Evolutionary conservation across 2,888 invertebrate species (phyloP).

Genomic region (Hetaerina titia): DNA sequence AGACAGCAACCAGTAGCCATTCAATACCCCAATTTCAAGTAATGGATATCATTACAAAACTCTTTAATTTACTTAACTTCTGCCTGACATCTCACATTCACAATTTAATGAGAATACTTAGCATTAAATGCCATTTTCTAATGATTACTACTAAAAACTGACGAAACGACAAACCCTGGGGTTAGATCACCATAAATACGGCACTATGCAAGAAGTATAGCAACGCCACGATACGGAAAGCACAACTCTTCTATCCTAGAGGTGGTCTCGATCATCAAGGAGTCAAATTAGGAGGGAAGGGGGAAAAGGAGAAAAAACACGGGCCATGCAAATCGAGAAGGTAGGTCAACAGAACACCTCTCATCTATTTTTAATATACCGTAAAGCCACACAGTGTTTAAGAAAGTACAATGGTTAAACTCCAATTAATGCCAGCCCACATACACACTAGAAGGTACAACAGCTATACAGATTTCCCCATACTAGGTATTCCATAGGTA

Average conservation of each 20-base stretch:
- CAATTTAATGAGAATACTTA: not conserved
- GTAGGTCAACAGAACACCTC: not conserved
- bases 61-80: not conserved
- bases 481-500: not conserved
- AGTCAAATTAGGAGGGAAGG: not conserved
- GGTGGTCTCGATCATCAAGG: not conserved
- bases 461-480: slow-evolving; percentile 54
- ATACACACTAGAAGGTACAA: slow-evolving; percentile 55
- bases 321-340: slow-evolving; percentile 47
- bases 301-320: not conserved
- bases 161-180: not conserved
- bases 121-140: slow-evolving; percentile 43
- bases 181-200: slow-evolving; percentile 41
- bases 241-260: slow-evolving; percentile 23
- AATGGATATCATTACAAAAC: slow-evolving; percentile 6
- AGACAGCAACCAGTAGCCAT: slow-evolving; percentile 22
- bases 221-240: not conserved
- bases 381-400: slow-evolving; percentile 47
- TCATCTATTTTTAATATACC: slow-evolving; percentile 27
- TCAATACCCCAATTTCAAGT: not conserved
- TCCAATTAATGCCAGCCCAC: slow-evolving; percentile 25
- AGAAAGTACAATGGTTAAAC: slow-evolving; percentile 29
- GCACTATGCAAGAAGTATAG: not conserved
- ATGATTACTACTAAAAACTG: not conserved
- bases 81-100: not conserved